A percentile compares a stretch with the other conserved stretches of the same genome.
These are phyloP conservation scores for Ceryle rudis DNA, from an alignment of 2,797 vertebrate genomes.

Conservation along the genomic window DNA sequence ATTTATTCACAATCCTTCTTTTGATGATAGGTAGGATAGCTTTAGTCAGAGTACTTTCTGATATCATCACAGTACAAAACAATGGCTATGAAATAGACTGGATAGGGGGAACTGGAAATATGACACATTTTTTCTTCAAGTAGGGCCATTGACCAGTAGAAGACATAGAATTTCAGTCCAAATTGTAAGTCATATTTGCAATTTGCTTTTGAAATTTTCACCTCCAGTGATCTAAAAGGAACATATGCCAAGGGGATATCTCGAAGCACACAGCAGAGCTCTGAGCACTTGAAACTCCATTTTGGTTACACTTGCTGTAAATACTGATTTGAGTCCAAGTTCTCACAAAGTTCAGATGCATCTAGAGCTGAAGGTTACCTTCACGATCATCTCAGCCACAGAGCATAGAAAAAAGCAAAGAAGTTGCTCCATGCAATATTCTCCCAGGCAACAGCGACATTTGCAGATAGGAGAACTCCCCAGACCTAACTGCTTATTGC, in stretches of 20 bases:
- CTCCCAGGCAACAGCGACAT: background rate
- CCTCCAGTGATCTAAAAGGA: too few species aligned
- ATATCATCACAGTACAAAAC: background rate
- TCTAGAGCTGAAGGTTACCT: background rate
- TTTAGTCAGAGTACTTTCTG: background rate
- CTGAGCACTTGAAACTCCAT: too few species aligned
- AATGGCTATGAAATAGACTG: background rate
- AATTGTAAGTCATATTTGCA: too few species aligned
- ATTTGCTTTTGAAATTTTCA: too few species aligned
- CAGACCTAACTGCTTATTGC: background rate
- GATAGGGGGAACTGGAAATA: background rate
- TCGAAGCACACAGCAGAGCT: too few species aligned
- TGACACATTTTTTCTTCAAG: background rate
- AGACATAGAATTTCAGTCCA: background rate
- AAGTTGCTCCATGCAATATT: background rate
- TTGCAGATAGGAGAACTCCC: background rate
- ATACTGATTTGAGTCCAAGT: too few species aligned
- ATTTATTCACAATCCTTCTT: background rate
- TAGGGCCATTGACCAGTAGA: background rate
- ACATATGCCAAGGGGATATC: too few species aligned
- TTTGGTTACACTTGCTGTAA: too few species aligned
- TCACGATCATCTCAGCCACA: background rate
- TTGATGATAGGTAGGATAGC: background rate
- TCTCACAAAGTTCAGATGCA: background rate
- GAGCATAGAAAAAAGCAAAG: background rate